These are phyloP conservation scores for Haemorhous mexicanus DNA, from an alignment of 2,113 vertebrate species.

Conservation along the genomic window DNA sequence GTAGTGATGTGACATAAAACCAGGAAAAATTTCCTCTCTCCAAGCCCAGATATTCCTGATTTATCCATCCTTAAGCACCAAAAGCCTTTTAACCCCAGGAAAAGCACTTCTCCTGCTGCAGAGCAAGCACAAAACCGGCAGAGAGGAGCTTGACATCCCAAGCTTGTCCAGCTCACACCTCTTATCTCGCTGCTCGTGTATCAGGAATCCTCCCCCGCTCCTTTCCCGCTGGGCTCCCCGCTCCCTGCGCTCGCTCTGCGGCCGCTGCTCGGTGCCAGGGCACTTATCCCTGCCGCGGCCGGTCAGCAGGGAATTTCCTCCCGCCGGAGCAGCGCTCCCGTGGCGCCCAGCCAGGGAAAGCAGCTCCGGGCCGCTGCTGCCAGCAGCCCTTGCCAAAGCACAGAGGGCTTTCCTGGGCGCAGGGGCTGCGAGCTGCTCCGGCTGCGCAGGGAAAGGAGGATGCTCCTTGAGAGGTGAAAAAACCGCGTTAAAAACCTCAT, in stretches of 20 bases:
- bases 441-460: not conserved
- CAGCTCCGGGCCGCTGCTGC: not conserved
- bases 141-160: not conserved
- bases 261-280: not conserved
- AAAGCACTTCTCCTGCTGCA: rapidly evolving
- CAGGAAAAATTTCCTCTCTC: rapidly evolving
- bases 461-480: not conserved
- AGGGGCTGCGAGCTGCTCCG: rapidly evolving
- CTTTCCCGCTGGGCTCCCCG: not conserved
- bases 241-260: not conserved
- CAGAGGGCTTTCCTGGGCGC: not conserved
- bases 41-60: not conserved
- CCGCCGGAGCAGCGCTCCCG: not conserved
- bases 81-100: not conserved
- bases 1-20: not conserved
- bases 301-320: conserved; percentile 45
- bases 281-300: not conserved
- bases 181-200: not conserved
- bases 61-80: not conserved
- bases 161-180: not conserved
- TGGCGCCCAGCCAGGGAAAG: not conserved
- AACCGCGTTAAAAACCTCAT: not conserved
- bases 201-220: not conserved
- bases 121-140: not conserved
- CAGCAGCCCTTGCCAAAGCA: conserved; percentile 21